phyloP scores from a whole-genome alignment of 2,797 vertebrate genomes.

The Halcyon badia region DNA sequence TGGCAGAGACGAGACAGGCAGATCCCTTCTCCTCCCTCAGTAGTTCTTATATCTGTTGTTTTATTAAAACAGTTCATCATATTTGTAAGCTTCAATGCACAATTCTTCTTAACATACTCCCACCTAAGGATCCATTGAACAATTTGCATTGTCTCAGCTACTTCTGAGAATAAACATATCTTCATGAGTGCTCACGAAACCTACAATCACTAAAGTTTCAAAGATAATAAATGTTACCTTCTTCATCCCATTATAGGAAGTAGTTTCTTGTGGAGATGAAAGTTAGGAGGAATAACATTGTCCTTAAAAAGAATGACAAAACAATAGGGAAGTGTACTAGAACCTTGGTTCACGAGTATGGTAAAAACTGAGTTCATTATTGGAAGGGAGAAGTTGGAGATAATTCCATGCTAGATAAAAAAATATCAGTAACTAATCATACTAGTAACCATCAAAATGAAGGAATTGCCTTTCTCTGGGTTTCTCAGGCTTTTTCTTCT shows the following conservation, averaged over 20 bases:
- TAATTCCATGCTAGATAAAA: neutral
- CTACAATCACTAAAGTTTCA: neutral
- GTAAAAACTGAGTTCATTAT: neutral
- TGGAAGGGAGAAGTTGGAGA: neutral
- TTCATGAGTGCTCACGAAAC: neutral
- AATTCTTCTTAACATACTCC: conserved; percentile 32
- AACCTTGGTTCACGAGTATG: neutral
- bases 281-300: neutral
- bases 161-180: conserved; percentile 26
- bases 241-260: neutral
- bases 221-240: neutral
- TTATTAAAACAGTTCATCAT: conserved; percentile 56
- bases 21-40: conserved; percentile 6
- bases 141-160: conserved; percentile 28
- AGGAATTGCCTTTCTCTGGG: neutral
- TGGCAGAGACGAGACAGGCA: neutral
- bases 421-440: neutral
- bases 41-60: neutral
- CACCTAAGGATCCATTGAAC: conserved; percentile 21
- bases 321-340: neutral
- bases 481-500: neutral
- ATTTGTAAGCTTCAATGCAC: conserved; percentile 63
- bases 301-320: neutral
- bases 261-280: neutral
- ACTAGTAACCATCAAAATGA: neutral